These are phyloP conservation scores for Lacerta agilis DNA, from an alignment of 2,797 vertebrate genomes.

Conservation along the genomic window DNA sequence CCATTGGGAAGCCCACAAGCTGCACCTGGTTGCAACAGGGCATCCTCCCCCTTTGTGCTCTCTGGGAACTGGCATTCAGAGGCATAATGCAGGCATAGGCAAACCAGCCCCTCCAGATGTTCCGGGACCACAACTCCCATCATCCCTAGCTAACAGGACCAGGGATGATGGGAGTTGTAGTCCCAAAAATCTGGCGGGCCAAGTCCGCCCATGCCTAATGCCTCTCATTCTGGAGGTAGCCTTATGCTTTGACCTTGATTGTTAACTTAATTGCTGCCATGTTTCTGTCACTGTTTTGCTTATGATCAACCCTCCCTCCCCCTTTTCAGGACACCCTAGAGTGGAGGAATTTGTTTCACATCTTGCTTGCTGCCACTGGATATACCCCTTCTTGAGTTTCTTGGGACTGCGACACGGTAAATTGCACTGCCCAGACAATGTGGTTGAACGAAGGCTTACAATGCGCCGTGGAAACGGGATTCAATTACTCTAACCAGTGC, in stretches of 20 bases:
- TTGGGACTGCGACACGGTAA: background rate
- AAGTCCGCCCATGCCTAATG: too few species aligned
- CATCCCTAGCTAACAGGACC: too few species aligned
- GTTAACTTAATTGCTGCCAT: background rate
- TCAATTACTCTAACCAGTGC: constrained; percentile 92
- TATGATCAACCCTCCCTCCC: background rate
- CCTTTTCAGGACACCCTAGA: background rate
- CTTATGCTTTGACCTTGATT: background rate
- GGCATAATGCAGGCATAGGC: too few species aligned
- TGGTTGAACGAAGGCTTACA: constrained; percentile 57
- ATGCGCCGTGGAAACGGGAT: constrained; percentile 86
- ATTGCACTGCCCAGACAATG: constrained; percentile 17
- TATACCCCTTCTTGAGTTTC: constrained; percentile 34
- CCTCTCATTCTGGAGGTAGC: too few species aligned
- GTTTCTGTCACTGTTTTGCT: background rate
- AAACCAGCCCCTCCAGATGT: too few species aligned
- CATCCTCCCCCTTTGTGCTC: too few species aligned
- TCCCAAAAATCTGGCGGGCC: too few species aligned
- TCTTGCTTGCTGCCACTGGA: background rate
- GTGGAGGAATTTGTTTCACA: background rate
- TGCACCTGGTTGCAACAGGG: too few species aligned
- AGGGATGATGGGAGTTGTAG: too few species aligned
- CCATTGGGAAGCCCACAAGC: too few species aligned
- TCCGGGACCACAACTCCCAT: too few species aligned
- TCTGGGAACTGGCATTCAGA: too few species aligned